Evolutionary conservation across 2,888 invertebrate genomes (phyloP).

Genomic region (Nymphalis c-album): DNA sequence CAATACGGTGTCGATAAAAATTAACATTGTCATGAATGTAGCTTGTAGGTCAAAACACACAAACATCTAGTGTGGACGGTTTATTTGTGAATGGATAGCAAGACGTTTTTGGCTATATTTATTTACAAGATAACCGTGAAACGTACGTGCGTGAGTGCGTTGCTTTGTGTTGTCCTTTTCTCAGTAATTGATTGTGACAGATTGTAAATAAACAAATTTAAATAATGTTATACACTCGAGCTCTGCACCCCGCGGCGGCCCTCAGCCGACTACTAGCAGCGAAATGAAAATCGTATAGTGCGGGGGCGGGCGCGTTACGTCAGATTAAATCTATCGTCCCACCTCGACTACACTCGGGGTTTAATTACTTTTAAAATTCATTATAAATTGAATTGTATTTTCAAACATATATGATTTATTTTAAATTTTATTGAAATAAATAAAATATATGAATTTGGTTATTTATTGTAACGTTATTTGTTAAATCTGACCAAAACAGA

Average conservation of each 20-base stretch:
- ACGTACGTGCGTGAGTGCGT: constrained; percentile 60
- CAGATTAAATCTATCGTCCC: constrained; percentile 48
- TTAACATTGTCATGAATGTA: constrained; percentile 49
- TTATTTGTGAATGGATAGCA: constrained; percentile 31
- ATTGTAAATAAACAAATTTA: constrained; percentile 69
- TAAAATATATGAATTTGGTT: too few species aligned
- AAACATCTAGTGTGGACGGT: constrained; percentile 46
- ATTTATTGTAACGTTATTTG: too few species aligned
- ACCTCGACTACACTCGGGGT: constrained; percentile 38
- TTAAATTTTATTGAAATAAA: too few species aligned
- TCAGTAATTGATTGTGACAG: constrained; percentile 58
- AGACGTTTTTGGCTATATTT: constrained; percentile 42
- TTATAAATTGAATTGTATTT: too few species aligned
- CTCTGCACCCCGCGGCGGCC: constrained; percentile 63
- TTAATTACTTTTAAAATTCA: constrained; percentile 15
- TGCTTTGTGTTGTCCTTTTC: constrained; percentile 57
- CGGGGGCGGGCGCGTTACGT: constrained; percentile 47
- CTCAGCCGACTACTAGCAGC: constrained; percentile 59
- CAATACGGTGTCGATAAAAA: constrained; percentile 38
- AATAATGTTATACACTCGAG: constrained; percentile 49
- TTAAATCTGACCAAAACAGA: too few species aligned
- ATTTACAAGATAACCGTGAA: constrained; percentile 41
- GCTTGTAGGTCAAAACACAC: constrained; percentile 52
- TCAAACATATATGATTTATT: too few species aligned
- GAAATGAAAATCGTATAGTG: constrained; percentile 32